Evolutionary conservation across 2,113 vertebrate species (phyloP), one percentile per base, ranked within the genome.

Genomic region (Phoxinus phoxinus): DNA sequence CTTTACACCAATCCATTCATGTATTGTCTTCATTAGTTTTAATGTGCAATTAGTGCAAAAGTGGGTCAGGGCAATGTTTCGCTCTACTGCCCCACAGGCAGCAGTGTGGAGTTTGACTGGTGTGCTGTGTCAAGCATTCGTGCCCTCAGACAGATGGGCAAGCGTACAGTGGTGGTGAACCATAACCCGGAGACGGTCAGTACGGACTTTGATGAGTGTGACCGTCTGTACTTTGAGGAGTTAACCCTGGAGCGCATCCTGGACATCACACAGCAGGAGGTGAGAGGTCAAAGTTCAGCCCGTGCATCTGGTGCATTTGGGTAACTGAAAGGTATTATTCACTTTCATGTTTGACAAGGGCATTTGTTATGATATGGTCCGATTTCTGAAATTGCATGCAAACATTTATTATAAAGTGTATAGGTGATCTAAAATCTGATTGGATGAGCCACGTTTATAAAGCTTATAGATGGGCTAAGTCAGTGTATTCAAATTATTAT

Each of bases 91-190:
- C 86, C 86, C 91, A 69, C 91, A 99, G 98, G 97, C 81, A 99
- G 97, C 95, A 99, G 97, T 0, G 97, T 99, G 88, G 98, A 99
- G 91, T 99, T 99, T 90, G 97, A 99, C 89, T 99, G 97, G 97
- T 99, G 97, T 81, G 98, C 97, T 0, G 97, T 99, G 90, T 99
- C 97, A 88, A 96, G 97, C 37, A 98, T 98, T 90, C 95, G 97
- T 74, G 92, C 97, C 0, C 90, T 99, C 91, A 95, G 95, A 86
- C 95, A 97, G 84, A 96, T 99, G 89, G 96, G 96, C 86, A 95
- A 92, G 93, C 96, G 93, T 94, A 97, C 97, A 0, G 96, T 98
- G 19, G 97, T 98, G 0, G 95, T 98, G 88, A 99, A 99, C 92
- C 98, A 97, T 93, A 99, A 99, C 91, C 97, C 97, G 0, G 97